Conservation (phyloP, 2,797 vertebrate species). For the Microctenopoma lineatum region DNA sequence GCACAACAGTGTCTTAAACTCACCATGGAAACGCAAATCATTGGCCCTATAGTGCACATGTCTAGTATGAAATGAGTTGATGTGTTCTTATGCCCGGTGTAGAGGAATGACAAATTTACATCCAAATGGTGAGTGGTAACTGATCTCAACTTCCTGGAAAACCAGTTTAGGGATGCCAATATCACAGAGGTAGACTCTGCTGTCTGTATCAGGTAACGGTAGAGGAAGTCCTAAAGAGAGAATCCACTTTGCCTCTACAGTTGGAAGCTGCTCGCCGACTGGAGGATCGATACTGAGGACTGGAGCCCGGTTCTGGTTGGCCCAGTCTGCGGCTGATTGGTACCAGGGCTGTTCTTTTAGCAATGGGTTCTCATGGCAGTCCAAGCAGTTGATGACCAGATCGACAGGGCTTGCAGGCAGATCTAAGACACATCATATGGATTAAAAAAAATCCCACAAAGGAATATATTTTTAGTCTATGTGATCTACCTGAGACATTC, state of each 20-base stretch:
- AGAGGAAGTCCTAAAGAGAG: constrained; percentile 90
- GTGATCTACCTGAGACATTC: not conserved
- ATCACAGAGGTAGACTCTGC: constrained; percentile 92
- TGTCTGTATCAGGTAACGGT: constrained; percentile 85
- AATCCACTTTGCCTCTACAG: constrained; percentile 91
- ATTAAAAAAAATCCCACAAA: not conserved
- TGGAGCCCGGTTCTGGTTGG: constrained; percentile 91
- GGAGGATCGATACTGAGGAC: constrained; percentile 93
- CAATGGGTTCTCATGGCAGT: constrained; percentile 90
- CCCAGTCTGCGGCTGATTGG: constrained; percentile 91
- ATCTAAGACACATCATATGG: constrained; percentile 75
- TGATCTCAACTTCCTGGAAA: constrained; percentile 91
- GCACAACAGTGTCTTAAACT: not conserved
- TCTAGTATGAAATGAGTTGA: not conserved
- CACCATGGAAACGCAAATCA: not conserved
- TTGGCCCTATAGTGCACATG: constrained; percentile 1
- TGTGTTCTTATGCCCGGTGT: constrained; percentile 83
- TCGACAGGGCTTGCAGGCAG: constrained; percentile 90
- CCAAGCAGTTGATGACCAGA: constrained; percentile 94
- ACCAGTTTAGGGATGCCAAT: constrained; percentile 91
- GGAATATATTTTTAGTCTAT: not conserved
- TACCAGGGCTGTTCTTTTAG: constrained; percentile 92
- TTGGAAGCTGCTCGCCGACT: constrained; percentile 81
- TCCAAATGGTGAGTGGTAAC: constrained; percentile 91
- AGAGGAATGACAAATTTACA: constrained; percentile 94